Evolutionary conservation across 2,888 invertebrate species (phyloP), one percentile per base, ranked within the genome.

Genomic region (Aphidoletes aphidimyza): DNA sequence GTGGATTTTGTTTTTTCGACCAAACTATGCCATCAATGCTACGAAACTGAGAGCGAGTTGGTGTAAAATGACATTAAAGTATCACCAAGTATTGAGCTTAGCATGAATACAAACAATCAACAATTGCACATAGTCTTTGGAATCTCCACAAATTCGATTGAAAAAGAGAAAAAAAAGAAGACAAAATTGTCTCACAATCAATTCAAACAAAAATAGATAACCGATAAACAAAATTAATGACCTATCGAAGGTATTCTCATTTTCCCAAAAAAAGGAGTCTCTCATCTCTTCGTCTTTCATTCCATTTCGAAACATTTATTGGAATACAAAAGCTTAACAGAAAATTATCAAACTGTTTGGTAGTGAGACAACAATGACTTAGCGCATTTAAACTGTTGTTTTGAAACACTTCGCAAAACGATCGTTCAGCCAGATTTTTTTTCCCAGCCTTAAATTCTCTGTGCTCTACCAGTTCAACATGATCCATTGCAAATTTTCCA

Each of bases 221-320:
- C 69, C 69, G 69, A 69, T 69, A 69, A 69, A 69, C 69, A 69
- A 69, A 30, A 69, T 69, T 69, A 69, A 69, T 69, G 69, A 69
- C 69, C 69, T 30, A 69, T 69, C 69, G 30, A 30, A 26, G 26
- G 26, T 54, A 54, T 54, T 54, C 22, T 3, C 47, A 17, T 14
- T 14, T 54, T n/a, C 11, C 5, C n/a, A 0, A 22, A 54, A 54
- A 19, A 54, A 54, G 11, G 11, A 69, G 22, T 3, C 1, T 30
- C 26, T 69, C 69, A 69, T 69, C 69, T 69, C 14, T 69, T 30
- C 30, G 30, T 11, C 22, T 69, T 30, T 69, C 47, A 47, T n/a
- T n/a, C 8, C 19, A 19, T 8, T 11, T 47, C 19, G 17, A 2
- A 47, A 14, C 1, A 69, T 69, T 69, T 69, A 69, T 30, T 69